Conservation (phyloP, 2,888 invertebrate genomes). For the Dysmachus trigonus region DNA sequence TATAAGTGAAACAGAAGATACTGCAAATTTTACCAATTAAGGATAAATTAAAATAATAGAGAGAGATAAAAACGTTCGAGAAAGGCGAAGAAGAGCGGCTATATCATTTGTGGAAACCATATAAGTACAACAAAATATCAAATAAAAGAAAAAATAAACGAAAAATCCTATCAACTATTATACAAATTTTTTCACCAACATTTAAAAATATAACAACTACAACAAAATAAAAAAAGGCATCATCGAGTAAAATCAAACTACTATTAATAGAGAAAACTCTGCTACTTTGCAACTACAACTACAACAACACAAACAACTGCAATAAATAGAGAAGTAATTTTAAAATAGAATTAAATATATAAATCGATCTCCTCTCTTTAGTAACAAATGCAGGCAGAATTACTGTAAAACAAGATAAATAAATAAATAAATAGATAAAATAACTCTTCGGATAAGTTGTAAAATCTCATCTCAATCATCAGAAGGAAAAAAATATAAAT, state of each 20-base stretch:
- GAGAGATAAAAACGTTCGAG: not conserved
- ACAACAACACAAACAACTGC: not conserved
- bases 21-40: not conserved
- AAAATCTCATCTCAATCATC: conserved; percentile 13
- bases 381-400: not conserved
- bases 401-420: not conserved
- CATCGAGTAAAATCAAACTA: not conserved
- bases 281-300: not conserved
- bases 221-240: not conserved
- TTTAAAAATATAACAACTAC: not conserved
- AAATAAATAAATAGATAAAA: not conserved
- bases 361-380: not conserved
- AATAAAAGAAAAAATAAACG: not conserved
- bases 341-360: not conserved
- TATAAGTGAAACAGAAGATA: not conserved
- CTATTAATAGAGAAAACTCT: not conserved
- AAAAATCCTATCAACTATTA: conserved; percentile 31
- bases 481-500: not conserved
- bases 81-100: not conserved
- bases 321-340: not conserved
- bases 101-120: conserved; percentile 25
- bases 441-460: not conserved
- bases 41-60: not conserved
- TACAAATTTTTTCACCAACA: conserved; percentile 22
- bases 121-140: conserved; percentile 40